These are phyloP conservation scores for Dicranocentrus wangi DNA, from an alignment of 2,888 invertebrate genomes.

Conservation along the genomic window DNA sequence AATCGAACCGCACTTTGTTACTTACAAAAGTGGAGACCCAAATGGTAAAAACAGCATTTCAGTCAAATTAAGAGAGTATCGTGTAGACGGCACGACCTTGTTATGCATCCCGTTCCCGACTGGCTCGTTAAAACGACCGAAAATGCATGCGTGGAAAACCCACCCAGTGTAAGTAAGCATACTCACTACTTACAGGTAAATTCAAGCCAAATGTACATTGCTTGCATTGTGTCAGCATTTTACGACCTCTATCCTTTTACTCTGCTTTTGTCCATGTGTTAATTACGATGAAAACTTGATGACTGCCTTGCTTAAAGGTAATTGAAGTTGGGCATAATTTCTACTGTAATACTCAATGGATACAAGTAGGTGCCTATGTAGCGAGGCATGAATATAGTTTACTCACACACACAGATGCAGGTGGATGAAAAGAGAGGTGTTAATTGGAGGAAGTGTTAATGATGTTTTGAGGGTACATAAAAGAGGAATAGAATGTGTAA, in stretches of 20 bases:
- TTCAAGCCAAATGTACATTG: conserved; percentile 6
- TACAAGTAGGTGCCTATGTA: not conserved
- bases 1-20: no score
- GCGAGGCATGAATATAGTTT: not conserved
- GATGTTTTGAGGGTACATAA: conserved; percentile 61
- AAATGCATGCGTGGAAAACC: not conserved
- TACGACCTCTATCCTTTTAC: conserved; percentile 53
- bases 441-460: conserved; percentile 64
- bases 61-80: not conserved
- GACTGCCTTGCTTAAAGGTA: conserved; percentile 35
- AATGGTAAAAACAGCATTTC: conserved; percentile 9
- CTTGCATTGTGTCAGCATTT: conserved; percentile 42
- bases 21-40: no score
- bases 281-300: conserved; percentile 55
- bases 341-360: not conserved
- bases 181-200: no score
- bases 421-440: conserved; percentile 53
- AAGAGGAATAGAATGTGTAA: conserved; percentile 44
- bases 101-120: not conserved
- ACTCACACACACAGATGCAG: not conserved
- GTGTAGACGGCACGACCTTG: conserved; percentile 15
- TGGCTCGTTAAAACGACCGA: not conserved
- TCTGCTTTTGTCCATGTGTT: conserved; percentile 46
- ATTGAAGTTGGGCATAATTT: not conserved
- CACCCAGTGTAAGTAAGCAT: not conserved